Evolutionary conservation across 1,140 invertebrate species (phyloP).

Genomic region (Notospermus geniculatus): DNA sequence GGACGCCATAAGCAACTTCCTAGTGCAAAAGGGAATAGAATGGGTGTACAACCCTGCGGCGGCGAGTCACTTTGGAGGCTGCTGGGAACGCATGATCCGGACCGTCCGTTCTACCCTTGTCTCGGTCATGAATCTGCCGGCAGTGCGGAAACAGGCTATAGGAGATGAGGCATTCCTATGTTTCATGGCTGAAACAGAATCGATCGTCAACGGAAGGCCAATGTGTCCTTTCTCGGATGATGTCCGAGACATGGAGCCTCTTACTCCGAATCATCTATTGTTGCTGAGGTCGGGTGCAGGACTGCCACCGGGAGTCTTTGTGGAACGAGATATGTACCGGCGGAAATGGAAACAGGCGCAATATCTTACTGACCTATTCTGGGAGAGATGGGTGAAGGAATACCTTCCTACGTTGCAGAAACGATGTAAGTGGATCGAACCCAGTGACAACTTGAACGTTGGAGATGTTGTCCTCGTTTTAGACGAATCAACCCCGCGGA

Average conservation of each 20-base stretch:
- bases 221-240: neutral
- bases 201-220: slow-evolving; percentile 10
- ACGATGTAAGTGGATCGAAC: neutral
- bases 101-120: no score
- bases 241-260: slow-evolving; percentile 3
- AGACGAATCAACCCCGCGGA: neutral
- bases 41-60: no score
- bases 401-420: neutral
- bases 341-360: slow-evolving; percentile 8
- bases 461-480: slow-evolving; percentile 3
- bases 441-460: neutral
- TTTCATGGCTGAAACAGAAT: slow-evolving; percentile 5
- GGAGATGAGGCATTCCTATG: neutral
- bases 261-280: slow-evolving; percentile 16
- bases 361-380: neutral
- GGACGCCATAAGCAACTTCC: neutral
- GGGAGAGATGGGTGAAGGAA: neutral
- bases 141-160: neutral
- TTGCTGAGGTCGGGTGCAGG: neutral
- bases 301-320: slow-evolving; percentile 3
- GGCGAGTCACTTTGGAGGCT: no score
- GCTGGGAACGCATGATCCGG: no score
- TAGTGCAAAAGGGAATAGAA: neutral
- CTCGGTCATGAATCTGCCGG: neutral
- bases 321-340: neutral